Evolutionary conservation across 2,888 invertebrate species (phyloP), one percentile per base, ranked within the genome.

Genomic region (Drosophila birchii): DNA sequence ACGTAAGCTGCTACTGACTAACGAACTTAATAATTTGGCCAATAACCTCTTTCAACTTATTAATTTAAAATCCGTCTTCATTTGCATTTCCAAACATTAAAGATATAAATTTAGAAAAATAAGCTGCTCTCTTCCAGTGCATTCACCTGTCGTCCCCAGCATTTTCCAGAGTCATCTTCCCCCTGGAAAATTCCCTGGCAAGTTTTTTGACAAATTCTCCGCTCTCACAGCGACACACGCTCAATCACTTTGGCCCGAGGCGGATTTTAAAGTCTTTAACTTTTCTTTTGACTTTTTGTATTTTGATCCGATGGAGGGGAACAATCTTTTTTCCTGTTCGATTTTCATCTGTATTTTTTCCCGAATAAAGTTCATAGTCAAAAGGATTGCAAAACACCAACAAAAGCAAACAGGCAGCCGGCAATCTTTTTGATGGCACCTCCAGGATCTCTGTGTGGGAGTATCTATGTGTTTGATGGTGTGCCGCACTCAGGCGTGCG

Each of bases 231-330:
- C 70, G 74, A 70, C 76, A 75, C 79, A 78, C 75, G 73, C 76
- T 82, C 81, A 81, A 86, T 86, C 81, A 86, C 87, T 84, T 81
- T 81, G 77, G 78, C 69, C 75, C 71, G 76, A 73, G 81, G 60
- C 76, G 86, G 81, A 80, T 80, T 85, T 86, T 81, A 79, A 88
- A 83, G 81, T 88, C 81, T 80, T 83, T 79, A 81, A 88, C 81
- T 81, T 86, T 85, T 83, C 83, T 75, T 71, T 82, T 86, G 86
- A 86, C 83, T 85, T 80, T 72, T 71, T 55, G 54, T 69, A 75
- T 59, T 69, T 63, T 74, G 74, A 66, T 56, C 67, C 74, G 54
- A 61, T 49, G 66, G 47, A 45, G 51, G 55, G 64, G 41, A 68
- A 68, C 55, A 68, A 55, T 66, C 66, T 71, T 63, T 53, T 58